Evolutionary conservation across 2,113 vertebrate genomes (phyloP), one percentile per base, ranked within the genome.

Genomic region (Girardinichthys multiradiatus): DNA sequence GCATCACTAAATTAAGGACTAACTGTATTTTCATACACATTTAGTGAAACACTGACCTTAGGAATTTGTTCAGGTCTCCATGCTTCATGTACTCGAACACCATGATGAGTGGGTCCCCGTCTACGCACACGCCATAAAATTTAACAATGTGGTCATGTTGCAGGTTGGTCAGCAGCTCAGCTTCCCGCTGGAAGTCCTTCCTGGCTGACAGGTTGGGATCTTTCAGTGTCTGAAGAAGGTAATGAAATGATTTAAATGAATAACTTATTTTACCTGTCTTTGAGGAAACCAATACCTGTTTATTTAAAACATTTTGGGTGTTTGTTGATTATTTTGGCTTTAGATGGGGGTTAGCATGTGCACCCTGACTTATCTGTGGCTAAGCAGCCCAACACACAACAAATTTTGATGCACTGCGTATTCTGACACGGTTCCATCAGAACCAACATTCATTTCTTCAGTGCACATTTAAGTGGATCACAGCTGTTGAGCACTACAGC

Each of bases 31-130:
- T 10, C 24, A 11, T 73, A 4, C 35, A 29, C 57, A 39, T 19
- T 72, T 21, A 57, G 5, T 17, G 26, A 76, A 74, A 29, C 51
- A 62, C 69, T 67, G 64, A 99, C 98, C 98, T 97, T 81, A 99
- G 94, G 92, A 99, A 99, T 80, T 98, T 99, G 89, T 99, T 99
- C 80, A 99, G 95, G 89, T 99, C 98, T 4, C 98, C 98, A 0
- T 99, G 97, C 87, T 97, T 98, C 98, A 99, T 99, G 93, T 99
- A 99, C 80, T 99, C 98, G 0, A 99, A 99, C 80, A 99, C 97
- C 97, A 99, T 99, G 91, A 99, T 99, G 89, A 99, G 97, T 0
- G 97, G 98, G 74, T 99, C 98, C 0, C 97, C 98, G 0, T 99
- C 98, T 0, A 98, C 98, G 4, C 98, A 99, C 65, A 99, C 98